Conservation (phyloP, 2,888 invertebrate genomes). For the Thereva nobilitata region DNA sequence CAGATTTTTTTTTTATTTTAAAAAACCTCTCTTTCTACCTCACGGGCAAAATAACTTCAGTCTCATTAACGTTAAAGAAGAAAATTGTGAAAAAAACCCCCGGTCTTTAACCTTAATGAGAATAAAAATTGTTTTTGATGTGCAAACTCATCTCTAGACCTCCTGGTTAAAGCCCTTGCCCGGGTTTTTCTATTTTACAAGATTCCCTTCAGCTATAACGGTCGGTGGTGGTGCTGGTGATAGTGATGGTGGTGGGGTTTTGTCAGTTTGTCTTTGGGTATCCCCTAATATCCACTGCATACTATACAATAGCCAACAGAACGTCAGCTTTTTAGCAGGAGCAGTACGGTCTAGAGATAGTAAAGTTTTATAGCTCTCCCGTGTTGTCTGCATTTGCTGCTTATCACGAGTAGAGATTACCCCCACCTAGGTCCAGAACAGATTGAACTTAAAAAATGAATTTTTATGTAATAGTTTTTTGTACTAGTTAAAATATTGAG, state of each 20-base stretch:
- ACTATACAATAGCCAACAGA: slow-evolving; percentile 18
- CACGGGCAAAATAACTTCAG: slow-evolving; percentile 29
- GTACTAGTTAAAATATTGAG: too few species aligned
- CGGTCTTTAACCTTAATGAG: slow-evolving; percentile 41
- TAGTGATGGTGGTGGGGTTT: too few species aligned
- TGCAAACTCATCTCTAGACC: slow-evolving; percentile 36
- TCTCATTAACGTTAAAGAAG: slow-evolving; percentile 38
- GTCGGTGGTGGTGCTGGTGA: too few species aligned
- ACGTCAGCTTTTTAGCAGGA: too few species aligned
- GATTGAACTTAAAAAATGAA: too few species aligned
- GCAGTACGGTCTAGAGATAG: too few species aligned
- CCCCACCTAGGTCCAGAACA: too few species aligned
- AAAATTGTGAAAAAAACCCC: slow-evolving; percentile 30
- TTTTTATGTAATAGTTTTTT: too few species aligned
- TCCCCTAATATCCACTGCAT: slow-evolving; percentile 21
- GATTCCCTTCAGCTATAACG: not conserved
- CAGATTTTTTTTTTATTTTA: slow-evolving; percentile 2
- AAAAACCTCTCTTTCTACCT: slow-evolving; percentile 38
- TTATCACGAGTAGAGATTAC: too few species aligned
- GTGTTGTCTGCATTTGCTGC: too few species aligned
- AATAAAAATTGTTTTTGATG: slow-evolving; percentile 42
- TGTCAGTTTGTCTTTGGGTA: slow-evolving; percentile 4
- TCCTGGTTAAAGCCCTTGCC: slow-evolving; percentile 13
- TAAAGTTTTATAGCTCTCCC: too few species aligned
- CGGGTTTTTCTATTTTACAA: slow-evolving; percentile 11